Conservation (phyloP, 1,140 invertebrate genomes). For the Araneus ventricosus region DNA sequence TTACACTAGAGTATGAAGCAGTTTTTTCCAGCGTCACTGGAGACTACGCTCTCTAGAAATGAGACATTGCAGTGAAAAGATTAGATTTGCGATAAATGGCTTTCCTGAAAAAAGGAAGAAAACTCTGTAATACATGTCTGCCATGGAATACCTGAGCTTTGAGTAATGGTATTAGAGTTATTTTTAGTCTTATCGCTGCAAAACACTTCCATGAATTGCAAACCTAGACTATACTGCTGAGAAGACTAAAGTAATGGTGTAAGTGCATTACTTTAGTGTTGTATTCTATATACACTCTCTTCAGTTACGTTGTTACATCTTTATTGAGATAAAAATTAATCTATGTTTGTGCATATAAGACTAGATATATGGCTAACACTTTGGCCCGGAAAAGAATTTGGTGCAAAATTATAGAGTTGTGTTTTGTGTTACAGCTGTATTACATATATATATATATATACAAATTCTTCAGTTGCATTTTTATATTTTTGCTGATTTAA, state of each 20-base stretch:
- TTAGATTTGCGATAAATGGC: slow-evolving; percentile 55
- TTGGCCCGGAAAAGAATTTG: no score
- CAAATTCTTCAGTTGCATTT: no score
- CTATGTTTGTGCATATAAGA: no score
- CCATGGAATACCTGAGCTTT: slow-evolving; percentile 33
- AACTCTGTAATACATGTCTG: slow-evolving; percentile 48
- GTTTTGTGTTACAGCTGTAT: no score
- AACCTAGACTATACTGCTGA: slow-evolving; percentile 27
- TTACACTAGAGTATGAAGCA: background rate
- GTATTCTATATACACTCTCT: background rate
- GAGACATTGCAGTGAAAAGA: slow-evolving; percentile 52
- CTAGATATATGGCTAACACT: no score
- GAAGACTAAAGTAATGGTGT: background rate
- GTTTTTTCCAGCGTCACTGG: slow-evolving; percentile 32
- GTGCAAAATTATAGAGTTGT: no score
- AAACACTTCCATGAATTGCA: slow-evolving; percentile 52
- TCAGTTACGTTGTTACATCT: background rate
- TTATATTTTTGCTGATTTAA: no score
- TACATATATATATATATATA: no score
- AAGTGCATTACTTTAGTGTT: background rate
- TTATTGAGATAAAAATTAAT: background rate
- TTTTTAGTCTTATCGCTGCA: slow-evolving; percentile 48
- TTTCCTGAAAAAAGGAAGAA: slow-evolving; percentile 36
- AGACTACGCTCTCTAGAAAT: slow-evolving; percentile 29
- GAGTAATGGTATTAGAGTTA: slow-evolving; percentile 40